Evolutionary conservation across 2,113 vertebrate species (phyloP).

Genomic region (Pholis gunnellus): DNA sequence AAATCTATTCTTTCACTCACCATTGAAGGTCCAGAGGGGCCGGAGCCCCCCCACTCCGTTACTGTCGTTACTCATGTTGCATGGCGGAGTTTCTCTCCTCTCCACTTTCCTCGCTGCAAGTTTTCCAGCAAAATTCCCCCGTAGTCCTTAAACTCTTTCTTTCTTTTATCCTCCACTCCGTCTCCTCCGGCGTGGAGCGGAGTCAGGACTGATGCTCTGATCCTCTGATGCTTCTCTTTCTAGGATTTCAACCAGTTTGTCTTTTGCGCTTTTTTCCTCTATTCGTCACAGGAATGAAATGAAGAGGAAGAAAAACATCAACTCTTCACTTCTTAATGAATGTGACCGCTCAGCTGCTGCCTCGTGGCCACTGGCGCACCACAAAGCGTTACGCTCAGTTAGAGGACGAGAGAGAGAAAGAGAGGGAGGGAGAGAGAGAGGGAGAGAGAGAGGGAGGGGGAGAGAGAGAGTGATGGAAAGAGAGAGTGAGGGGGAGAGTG

Average conservation of each 20-base stretch:
- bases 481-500: background rate
- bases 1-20: constrained; percentile 55
- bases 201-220: too few relatives aligned
- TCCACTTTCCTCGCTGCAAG: constrained; percentile 21
- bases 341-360: background rate
- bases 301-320: too few relatives aligned
- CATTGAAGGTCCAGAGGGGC: constrained; percentile 69
- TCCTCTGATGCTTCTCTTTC: too few relatives aligned
- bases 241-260: background rate
- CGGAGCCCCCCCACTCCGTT: constrained; percentile 54
- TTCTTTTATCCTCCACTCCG: background rate
- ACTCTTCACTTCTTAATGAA: background rate
- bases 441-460: background rate
- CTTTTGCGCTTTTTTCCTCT: background rate
- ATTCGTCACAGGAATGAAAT: background rate
- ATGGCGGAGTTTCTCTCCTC: constrained; percentile 24
- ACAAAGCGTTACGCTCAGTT: background rate
- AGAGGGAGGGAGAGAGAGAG: too few relatives aligned
- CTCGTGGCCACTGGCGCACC: constrained; percentile 1
- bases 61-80: constrained; percentile 73
- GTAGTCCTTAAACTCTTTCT: background rate
- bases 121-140: constrained; percentile 18
- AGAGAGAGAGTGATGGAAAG: background rate
- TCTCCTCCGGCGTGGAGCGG: background rate
- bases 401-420: background rate